A percentile compares a stretch with the other conserved stretches of the same genome.
Evolutionary conservation across 2,797 vertebrate species (phyloP).

Genomic region (Rhinatrema bivittatum): DNA sequence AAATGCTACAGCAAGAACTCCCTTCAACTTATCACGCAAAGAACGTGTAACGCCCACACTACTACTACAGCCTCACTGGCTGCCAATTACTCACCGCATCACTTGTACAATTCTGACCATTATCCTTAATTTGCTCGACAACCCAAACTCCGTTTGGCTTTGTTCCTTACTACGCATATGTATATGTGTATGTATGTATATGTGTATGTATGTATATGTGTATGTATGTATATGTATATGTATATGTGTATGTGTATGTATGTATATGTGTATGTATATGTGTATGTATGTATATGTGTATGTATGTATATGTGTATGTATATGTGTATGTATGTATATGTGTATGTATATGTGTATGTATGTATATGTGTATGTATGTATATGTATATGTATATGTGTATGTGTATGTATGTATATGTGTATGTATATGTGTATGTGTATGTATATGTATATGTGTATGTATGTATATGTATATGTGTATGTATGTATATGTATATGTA

Average conservation of each 20-base stretch:
- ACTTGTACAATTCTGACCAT: too few relatives aligned
- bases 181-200: not conserved
- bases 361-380: not conserved
- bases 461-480: too few relatives aligned
- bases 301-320: not conserved
- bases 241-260: not conserved
- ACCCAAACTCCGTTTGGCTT: too few relatives aligned
- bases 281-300: not conserved
- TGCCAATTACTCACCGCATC: too few relatives aligned
- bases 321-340: not conserved
- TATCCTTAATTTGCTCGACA: too few relatives aligned
- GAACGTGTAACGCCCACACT: too few relatives aligned
- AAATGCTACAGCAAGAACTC: too few relatives aligned
- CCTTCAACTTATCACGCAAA: too few relatives aligned
- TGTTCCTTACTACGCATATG: too few relatives aligned
- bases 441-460: too few relatives aligned
- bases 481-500: too few relatives aligned
- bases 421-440: not conserved
- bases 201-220: not conserved
- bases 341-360: not conserved
- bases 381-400: not conserved
- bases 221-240: not conserved
- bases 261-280: not conserved
- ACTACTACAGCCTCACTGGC: too few relatives aligned
- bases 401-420: not conserved